A percentile compares a stretch with the other conserved stretches of the same genome.
Evolutionary conservation across 2,113 vertebrate genomes (phyloP).

Genomic region (Dryoscopus gambensis): DNA sequence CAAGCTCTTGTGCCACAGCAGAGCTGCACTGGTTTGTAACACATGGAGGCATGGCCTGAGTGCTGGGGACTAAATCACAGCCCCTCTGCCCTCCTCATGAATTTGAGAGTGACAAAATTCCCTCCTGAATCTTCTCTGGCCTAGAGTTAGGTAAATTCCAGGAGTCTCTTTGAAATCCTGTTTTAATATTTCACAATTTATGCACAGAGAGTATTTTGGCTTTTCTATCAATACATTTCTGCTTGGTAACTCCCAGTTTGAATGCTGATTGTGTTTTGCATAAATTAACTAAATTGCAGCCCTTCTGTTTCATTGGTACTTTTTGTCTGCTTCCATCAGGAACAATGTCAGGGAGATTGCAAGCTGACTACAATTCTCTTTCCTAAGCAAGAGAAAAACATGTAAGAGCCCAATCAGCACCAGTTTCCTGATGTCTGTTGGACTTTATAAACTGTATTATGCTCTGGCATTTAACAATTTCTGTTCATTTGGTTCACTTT

Average conservation of each 20-base stretch:
- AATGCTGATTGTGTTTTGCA: conserved; percentile 57
- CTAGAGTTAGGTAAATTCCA: not conserved
- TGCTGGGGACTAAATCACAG: not conserved
- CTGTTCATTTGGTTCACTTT: conserved; percentile 14
- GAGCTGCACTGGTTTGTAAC: not conserved
- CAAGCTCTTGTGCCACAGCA: not conserved
- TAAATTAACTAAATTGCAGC: conserved; percentile 63
- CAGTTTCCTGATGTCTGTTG: conserved; percentile 17
- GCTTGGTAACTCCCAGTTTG: conserved; percentile 43
- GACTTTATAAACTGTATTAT: conserved; percentile 7
- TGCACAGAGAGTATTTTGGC: not conserved
- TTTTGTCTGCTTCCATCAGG: conserved; percentile 49
- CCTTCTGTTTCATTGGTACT: conserved; percentile 41
- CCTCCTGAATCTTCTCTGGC: not conserved
- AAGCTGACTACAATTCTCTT: conserved; percentile 62
- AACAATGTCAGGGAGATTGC: conserved; percentile 65
- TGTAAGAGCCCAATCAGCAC: conserved; percentile 41
- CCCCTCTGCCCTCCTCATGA: not conserved
- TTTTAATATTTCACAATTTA: not conserved
- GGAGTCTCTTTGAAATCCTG: not conserved
- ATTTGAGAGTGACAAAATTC: not conserved
- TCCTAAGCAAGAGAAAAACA: conserved; percentile 37
- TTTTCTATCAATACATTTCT: conserved; percentile 25
- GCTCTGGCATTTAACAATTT: not conserved
- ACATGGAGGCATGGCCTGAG: not conserved